Evolutionary conservation across 35 echinoderm and acorn worm species (phyloP), one percentile per base, ranked within the genome.

Genomic region (Apostichopus californicus): DNA sequence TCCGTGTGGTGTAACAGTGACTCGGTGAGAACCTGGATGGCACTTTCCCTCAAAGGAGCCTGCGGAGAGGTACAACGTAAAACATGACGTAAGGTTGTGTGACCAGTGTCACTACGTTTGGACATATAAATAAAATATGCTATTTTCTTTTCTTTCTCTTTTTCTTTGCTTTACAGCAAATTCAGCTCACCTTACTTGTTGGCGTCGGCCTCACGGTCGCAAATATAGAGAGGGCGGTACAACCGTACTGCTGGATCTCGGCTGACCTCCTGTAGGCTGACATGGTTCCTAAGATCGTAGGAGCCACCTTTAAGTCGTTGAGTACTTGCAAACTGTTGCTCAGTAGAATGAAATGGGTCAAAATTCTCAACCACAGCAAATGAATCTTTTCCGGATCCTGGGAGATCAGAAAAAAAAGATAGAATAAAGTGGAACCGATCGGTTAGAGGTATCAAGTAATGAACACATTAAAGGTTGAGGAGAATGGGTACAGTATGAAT

Each of bases 231-330:
- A 99, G 93, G 13, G 95, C 92, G 7, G 73, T 63, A 87, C 97
- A 99, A 24, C 95, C 95, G 89, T 93, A 87, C 68, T 94, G 90
- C 71, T 99, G 97, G 10, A 99, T 96, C 17, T 94, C 86, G 26
- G 75, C 61, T 23, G 88, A 80, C 23, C 91, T 84, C 9, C 89
- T 58, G 78, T 99, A 95, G 17, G 94, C 97, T 6, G 95, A 92
- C 97, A 99, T 99, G 9, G 97, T 96, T 52, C 97, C 97, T 72
- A 99, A 87, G 34, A 99, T 82, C 5, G 95, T 94, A 23, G 97
- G 94, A 2, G 95, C 97, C 14, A 96, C 97, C 70, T 99, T 99
- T 78, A 94, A 61, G 53, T 96, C 86, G n/a, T 96, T 52, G 17
- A 96, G 88, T 26, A 92, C 90, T 15, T 92, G 60, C 10, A 94